These are phyloP conservation scores for Boulengeromyrus knoepffleri DNA, from an alignment of 2,113 vertebrate species.

Conservation along the genomic window DNA sequence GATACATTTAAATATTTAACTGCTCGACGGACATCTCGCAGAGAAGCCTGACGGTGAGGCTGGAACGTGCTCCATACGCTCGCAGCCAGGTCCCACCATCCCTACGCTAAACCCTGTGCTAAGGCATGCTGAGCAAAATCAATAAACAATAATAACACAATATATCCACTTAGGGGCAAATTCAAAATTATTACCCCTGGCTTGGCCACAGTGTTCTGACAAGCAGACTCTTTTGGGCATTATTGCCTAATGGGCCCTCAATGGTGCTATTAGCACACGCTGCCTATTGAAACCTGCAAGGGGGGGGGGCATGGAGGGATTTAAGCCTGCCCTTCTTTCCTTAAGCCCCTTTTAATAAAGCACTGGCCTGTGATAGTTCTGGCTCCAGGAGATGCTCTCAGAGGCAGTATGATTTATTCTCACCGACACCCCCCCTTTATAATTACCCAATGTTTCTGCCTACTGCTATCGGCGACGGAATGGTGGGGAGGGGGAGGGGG, in stretches of 20 bases:
- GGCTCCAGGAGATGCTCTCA: slow-evolving; percentile 15
- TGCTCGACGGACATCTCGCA: slow-evolving; percentile 22
- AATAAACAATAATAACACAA: slow-evolving; percentile 11
- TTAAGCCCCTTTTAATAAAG: slow-evolving; percentile 30
- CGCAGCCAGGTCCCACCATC: background rate
- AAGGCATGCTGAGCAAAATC: background rate
- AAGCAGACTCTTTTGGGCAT: background rate
- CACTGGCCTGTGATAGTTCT: slow-evolving; percentile 11
- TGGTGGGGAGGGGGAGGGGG: background rate
- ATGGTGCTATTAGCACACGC: slow-evolving; percentile 25
- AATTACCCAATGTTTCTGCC: slow-evolving; percentile 59
- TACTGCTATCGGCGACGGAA: slow-evolving; percentile 21
- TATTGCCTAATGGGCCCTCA: slow-evolving; percentile 31
- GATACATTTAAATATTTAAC: slow-evolving; percentile 64
- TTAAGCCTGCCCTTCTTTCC: slow-evolving; percentile 20
- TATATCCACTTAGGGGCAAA: slow-evolving; percentile 9
- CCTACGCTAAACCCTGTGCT: background rate
- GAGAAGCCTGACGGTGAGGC: background rate
- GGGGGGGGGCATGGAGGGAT: background rate
- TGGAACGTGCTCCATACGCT: background rate
- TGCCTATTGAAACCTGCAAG: slow-evolving; percentile 13
- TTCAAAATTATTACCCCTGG: background rate
- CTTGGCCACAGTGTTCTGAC: background rate
- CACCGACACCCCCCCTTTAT: slow-evolving; percentile 50
- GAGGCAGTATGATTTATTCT: slow-evolving; percentile 13